Evolutionary conservation across 2,113 vertebrate species (phyloP), one percentile per base, ranked within the genome.

Genomic region (Rhinoderma darwinii): DNA sequence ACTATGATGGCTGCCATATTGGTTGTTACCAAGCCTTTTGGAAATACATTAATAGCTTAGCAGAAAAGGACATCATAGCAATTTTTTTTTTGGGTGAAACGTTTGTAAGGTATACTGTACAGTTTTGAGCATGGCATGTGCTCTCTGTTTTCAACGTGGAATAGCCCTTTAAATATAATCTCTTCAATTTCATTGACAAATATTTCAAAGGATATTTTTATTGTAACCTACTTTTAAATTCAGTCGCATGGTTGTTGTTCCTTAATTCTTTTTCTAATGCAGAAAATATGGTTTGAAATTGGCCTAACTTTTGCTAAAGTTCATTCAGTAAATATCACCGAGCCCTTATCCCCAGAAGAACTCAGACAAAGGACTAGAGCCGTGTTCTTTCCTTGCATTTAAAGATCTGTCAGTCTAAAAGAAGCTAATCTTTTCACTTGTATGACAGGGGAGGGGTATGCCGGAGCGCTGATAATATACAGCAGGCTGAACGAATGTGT

Each of bases 341-440:
- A 78, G 59, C 22, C 63, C 59, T 39, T 86, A 80, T 86, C 76
- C 84, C 76, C 76, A 56, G 75, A 80, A 72, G 84, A 72, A 72
- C 76, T 30, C 61, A 86, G 76, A 80, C 75, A 86, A 86, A 86
- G 47, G 51, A 50, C 61, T 37, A 72, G 76, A 68, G 70, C 30
- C 51, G 41, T 68, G 61, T 72, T 86, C 63, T 51, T 80, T 68
- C 80, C 76, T 72, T 56, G 84, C 72, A 80, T 86, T 86, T 80
- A 78, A 80, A 72, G 61, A 61, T 80, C 84, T 86, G 84, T 86
- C 76, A 86, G 63, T 66, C 76, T 63, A 72, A 72, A 80, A 47
- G 63, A 72, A 86, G 84, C 84, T 86, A 86, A 86, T 86, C 76
- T 86, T 78, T 86, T 86, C 84, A 86, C 84, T 86, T 86, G 75